Conservation (phyloP, 2,113 vertebrate genomes). For the crab-eating macaque (Macaca fascicularis) region T2T-MFA8v1.1 NC_088390.1:35383001-35383500, state of each 20-base stretch:
- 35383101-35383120: too few relatives aligned
- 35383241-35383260: neutral
- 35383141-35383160: too few relatives aligned
- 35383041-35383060: too few relatives aligned
- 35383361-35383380: conserved; percentile 20
- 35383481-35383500: neutral
- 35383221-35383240: too few relatives aligned
- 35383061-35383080: too few relatives aligned
- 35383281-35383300: neutral
- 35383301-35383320: conserved; percentile 31
- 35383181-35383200: too few relatives aligned
- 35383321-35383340: conserved; percentile 1
- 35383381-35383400: conserved; percentile 29
- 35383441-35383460: conserved; percentile 8
- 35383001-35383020: too few relatives aligned
- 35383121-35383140: too few relatives aligned
- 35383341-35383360: neutral
- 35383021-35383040: too few relatives aligned
- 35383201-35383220: too few relatives aligned
- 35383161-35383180: too few relatives aligned
- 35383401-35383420: conserved; percentile 11
- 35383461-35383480: conserved; percentile 21
- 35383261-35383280: neutral
- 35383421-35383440: neutral
- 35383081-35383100: too few relatives aligned